Base-by-base conservation (phyloP, 2,113 vertebrate species). In the Spermophilus dauricus region DNA sequence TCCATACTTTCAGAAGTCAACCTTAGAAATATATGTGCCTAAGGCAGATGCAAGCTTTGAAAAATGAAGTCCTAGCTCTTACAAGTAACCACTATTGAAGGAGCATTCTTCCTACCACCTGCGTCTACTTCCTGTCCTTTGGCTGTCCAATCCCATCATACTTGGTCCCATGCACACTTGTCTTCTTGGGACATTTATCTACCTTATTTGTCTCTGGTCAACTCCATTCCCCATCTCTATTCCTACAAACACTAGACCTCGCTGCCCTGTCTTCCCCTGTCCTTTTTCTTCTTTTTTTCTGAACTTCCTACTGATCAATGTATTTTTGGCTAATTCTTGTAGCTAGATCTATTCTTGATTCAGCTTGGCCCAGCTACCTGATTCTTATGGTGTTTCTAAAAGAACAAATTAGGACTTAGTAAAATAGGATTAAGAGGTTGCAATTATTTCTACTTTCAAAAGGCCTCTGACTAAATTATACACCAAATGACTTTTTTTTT, bases 361-460 rank as follows among this genome's bases (percentile, higher is more conserved):
- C 48, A 86, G 12, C 32, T 65, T 80, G 63, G 75, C 69, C 89
- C 65, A 28, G 39, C 26, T 86, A 75, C 56, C 87, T 89, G 75
- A 76, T 80, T 82, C 32, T 86, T 48, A 37, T 28, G 37, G 34
- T 86, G 16, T 88, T 97, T 96, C 61, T 72, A 22, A 96, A 97
- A 69, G 20, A 58, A 91, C 58, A 91, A 91, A 86, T 92, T 86
- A 91, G 78, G 95, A 94, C 42, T 95, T 76, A 42, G 70, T 34
- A 93, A 89, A 94, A 94, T 8, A 89, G 65, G 90, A 96, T 84
- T 96, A 95, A 81, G 58, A 95, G 56, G 84, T 87, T 87, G 65
- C 80, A 94, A 93, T 96, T 97, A 96, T 72, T 95, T 95, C 51
- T 94, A 65, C 65, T 87, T 96, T 84, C 56, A 96, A 94, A 96